Evolutionary conservation across 1,140 invertebrate genomes (phyloP).

Genomic region (Hyposmocoma kahamanoa): DNA sequence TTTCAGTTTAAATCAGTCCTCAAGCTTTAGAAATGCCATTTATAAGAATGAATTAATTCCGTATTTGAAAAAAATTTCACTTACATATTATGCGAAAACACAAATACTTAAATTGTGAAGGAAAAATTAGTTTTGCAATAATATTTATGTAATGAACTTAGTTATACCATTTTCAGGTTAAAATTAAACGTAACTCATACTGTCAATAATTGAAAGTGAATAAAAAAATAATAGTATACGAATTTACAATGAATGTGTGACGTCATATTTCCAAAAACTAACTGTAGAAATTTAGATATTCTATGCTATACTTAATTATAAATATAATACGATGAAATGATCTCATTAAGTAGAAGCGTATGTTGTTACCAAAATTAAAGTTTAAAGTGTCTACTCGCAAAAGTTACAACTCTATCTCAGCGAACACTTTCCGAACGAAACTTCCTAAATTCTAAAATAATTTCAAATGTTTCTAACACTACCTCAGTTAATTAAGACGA

Average conservation of each 20-base stretch:
- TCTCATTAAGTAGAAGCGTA: constrained; percentile 68
- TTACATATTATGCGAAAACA: constrained; percentile 65
- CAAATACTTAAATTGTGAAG: constrained; percentile 41
- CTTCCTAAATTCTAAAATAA: constrained; percentile 30
- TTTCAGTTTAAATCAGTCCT: constrained; percentile 69
- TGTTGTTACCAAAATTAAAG: constrained; percentile 35
- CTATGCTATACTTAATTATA: constrained; percentile 65
- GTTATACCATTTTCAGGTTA: constrained; percentile 39
- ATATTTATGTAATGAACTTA: constrained; percentile 46
- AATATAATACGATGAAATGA: constrained; percentile 65
- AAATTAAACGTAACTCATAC: constrained; percentile 40
- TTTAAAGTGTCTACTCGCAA: constrained; percentile 13
- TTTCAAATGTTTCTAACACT: constrained; percentile 30
- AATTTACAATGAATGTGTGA: constrained; percentile 44
- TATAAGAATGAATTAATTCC: constrained; percentile 64
- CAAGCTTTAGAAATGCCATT: constrained; percentile 70
- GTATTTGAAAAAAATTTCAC: constrained; percentile 40
- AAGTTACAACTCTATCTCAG: constrained; percentile 24
- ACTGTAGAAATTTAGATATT: constrained; percentile 52
- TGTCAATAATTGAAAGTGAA: constrained; percentile 31
- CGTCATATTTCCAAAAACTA: constrained; percentile 64
- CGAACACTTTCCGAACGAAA: constrained; percentile 23
- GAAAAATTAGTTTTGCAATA: constrained; percentile 38
- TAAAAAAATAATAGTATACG: constrained; percentile 42
- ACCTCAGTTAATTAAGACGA: constrained; percentile 32